Conservation (phyloP, 2,797 vertebrate genomes). For the Labroides dimidiatus region DNA sequence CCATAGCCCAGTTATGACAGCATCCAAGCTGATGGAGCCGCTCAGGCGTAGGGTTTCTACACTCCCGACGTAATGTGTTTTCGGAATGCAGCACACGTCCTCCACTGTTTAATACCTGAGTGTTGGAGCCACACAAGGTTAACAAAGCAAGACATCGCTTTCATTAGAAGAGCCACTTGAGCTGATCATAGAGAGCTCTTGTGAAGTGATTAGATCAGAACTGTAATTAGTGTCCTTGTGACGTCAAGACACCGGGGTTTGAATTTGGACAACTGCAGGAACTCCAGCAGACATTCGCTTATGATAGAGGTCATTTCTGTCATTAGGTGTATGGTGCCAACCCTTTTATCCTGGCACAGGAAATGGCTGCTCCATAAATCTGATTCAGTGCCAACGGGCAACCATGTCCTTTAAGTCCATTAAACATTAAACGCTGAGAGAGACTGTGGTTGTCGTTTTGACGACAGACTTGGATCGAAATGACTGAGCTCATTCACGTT, state of each 20-base stretch:
- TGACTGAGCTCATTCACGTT: conserved; percentile 42
- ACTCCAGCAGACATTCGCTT: conserved; percentile 38
- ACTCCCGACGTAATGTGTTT: conserved; percentile 35
- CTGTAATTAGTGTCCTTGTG: conserved; percentile 72
- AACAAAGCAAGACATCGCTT: conserved; percentile 80
- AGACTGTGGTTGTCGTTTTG: conserved; percentile 50
- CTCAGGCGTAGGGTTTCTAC: conserved; percentile 36
- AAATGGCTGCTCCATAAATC: conserved; percentile 65
- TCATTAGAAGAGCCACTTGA: conserved; percentile 74
- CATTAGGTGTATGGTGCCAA: conserved; percentile 55
- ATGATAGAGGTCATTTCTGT: conserved; percentile 66
- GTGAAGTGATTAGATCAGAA: conserved; percentile 76
- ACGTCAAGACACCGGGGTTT: conserved; percentile 52
- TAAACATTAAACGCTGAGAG: conserved; percentile 69
- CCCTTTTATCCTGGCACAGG: conserved; percentile 54
- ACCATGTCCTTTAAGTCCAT: conserved; percentile 76
- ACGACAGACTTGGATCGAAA: conserved; percentile 48
- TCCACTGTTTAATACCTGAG: conserved; percentile 65
- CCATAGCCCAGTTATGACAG: conserved; percentile 40
- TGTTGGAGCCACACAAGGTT: conserved; percentile 69
- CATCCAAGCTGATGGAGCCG: conserved; percentile 34
- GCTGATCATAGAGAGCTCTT: conserved; percentile 71
- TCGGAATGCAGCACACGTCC: conserved; percentile 50
- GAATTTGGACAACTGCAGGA: conserved; percentile 56
- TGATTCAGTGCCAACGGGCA: conserved; percentile 64